Percentiles rank a stretch among this genome's conserved stretches.
These are phyloP conservation scores for Rhynchomys soricoides DNA, from an alignment of 2,113 vertebrate genomes.

Conservation along the genomic window DNA sequence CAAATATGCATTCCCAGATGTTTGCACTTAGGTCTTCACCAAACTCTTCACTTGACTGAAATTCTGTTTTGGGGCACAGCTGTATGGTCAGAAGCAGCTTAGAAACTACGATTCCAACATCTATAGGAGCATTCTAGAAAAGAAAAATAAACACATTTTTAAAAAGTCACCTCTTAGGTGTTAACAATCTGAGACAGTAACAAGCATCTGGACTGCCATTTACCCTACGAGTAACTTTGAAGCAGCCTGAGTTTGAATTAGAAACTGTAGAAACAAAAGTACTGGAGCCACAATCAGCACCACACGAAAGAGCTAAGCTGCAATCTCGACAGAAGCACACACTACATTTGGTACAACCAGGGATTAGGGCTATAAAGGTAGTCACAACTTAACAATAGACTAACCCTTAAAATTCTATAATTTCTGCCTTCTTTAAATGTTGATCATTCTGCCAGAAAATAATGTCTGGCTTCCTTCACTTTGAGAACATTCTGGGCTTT, in stretches of 20 bases:
- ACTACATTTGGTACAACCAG: neutral
- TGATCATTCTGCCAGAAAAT: neutral
- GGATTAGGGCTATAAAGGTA: neutral
- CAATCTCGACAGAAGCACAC: accelerated
- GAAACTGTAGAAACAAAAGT: neutral
- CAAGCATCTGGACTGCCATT: neutral
- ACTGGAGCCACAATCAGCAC: neutral
- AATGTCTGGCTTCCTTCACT: accelerated
- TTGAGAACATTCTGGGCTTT: neutral
- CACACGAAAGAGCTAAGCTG: neutral
- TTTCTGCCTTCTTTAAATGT: neutral
- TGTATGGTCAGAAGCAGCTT: constrained; percentile 89
- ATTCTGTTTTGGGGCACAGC: constrained; percentile 87
- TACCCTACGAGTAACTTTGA: neutral
- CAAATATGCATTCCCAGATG: constrained; percentile 92
- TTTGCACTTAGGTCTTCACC: constrained; percentile 91
- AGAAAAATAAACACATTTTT: constrained; percentile 18
- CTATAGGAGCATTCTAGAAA: constrained; percentile 89
- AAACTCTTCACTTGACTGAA: constrained; percentile 87
- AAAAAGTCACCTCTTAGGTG: neutral
- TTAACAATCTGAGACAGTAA: neutral
- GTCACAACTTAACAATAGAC: neutral
- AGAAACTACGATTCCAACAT: constrained; percentile 88
- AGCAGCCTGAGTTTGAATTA: neutral
- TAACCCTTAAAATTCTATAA: neutral